A percentile compares a stretch with the other conserved stretches of the same genome.
Evolutionary conservation across 1,140 invertebrate species (phyloP).

Genomic region (Ridgeia piscesae): DNA sequence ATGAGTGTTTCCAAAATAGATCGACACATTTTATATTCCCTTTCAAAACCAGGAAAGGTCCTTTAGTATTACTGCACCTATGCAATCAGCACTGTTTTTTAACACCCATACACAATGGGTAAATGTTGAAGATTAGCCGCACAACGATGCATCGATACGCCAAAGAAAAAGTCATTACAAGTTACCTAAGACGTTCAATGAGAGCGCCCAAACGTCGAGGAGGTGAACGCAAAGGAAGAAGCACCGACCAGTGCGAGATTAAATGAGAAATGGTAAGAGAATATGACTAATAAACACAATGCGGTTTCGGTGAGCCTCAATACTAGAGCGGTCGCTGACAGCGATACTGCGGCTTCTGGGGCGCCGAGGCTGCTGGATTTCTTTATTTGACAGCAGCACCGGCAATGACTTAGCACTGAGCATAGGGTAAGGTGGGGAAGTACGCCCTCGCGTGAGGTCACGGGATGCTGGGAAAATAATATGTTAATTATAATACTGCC

Average conservation of each 20-base stretch:
- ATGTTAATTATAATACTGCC: too few relatives aligned
- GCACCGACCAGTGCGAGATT: not conserved
- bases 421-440: too few relatives aligned
- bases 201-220: not conserved
- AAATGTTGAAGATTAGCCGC: not conserved
- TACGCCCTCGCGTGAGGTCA: too few relatives aligned
- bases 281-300: not conserved
- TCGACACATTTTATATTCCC: not conserved
- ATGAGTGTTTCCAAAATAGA: not conserved
- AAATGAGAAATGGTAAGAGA: not conserved
- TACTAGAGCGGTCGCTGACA: too few relatives aligned
- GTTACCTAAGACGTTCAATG: not conserved
- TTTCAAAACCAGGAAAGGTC: not conserved
- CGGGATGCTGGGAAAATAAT: too few relatives aligned
- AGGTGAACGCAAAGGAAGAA: not conserved
- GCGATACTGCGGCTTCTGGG: too few relatives aligned
- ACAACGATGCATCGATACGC: not conserved
- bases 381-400: too few relatives aligned
- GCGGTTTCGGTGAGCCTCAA: not conserved
- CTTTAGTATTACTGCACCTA: not conserved
- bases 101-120: not conserved
- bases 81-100: not conserved
- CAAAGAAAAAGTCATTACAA: not conserved
- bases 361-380: too few relatives aligned
- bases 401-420: too few relatives aligned